phyloP scores from a whole-genome alignment of 2,797 vertebrate genomes.

The Catamblyrhynchus diadema region DNA sequence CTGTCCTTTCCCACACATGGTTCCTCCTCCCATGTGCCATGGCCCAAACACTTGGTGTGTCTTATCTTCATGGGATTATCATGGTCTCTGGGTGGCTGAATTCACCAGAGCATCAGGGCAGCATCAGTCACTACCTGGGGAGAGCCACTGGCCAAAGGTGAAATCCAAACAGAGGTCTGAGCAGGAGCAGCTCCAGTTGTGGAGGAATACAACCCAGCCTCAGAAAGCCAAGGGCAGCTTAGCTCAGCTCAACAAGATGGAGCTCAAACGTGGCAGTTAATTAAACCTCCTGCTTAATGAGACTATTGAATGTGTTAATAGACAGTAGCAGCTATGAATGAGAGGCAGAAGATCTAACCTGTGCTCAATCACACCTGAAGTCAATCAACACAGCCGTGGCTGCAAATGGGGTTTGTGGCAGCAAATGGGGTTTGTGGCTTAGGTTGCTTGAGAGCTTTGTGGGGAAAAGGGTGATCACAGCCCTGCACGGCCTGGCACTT shows the following conservation, averaged over 20 bases:
- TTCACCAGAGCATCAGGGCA: background rate
- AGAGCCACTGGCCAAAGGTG: background rate
- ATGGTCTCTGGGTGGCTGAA: background rate
- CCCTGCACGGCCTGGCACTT: background rate
- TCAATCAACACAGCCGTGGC: rapidly evolving
- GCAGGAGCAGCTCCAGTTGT: background rate
- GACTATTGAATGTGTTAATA: background rate
- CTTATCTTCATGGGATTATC: background rate
- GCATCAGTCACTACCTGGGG: background rate
- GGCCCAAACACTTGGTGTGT: rapidly evolving
- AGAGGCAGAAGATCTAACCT: background rate
- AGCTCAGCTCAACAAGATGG: background rate
- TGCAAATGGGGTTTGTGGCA: background rate
- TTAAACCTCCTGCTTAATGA: constrained; percentile 28
- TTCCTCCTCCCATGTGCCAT: background rate
- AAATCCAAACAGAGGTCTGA: background rate
- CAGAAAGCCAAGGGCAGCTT: background rate
- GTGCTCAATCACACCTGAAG: background rate
- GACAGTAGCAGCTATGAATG: background rate
- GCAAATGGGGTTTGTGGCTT: background rate
- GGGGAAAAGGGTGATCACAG: background rate
- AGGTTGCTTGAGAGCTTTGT: background rate
- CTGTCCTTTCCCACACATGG: background rate
- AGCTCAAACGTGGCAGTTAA: background rate
- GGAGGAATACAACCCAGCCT: background rate